These are phyloP conservation scores for Apamea epomidion DNA, from an alignment of 2,888 invertebrate species.

Conservation along the genomic window DNA sequence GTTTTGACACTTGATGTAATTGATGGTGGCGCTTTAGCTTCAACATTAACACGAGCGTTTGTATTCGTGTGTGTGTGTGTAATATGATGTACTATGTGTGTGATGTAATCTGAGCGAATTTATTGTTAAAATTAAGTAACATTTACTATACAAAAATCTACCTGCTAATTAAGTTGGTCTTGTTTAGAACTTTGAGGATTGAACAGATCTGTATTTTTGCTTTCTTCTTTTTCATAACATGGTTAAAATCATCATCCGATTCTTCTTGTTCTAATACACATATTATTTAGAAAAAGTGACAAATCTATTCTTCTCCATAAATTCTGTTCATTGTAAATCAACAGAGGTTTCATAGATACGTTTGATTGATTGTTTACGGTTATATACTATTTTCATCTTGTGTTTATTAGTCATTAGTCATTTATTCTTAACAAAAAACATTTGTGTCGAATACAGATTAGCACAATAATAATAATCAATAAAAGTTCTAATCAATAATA, in stretches of 20 bases:
- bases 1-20: slow-evolving; percentile 36
- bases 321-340: not conserved
- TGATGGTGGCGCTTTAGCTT: slow-evolving; percentile 33
- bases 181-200: not conserved
- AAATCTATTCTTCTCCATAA: not conserved
- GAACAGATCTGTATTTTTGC: not conserved
- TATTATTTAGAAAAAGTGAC: not conserved
- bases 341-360: not conserved
- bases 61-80: not conserved
- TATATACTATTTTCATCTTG: not conserved
- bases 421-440: no score
- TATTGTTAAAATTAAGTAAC: not conserved
- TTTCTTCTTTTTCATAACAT: not conserved
- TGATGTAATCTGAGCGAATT: not conserved
- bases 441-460: no score
- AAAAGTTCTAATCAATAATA: no score
- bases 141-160: not conserved
- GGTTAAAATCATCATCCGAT: not conserved
- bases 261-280: not conserved
- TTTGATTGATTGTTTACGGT: not conserved
- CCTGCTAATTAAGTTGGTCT: not conserved
- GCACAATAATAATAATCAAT: no score
- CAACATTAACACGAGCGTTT: slow-evolving; percentile 21
- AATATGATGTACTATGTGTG: not conserved
- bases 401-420: no score